These are phyloP conservation scores for Anableps anableps DNA, from an alignment of 2,797 vertebrate species.

Conservation along the genomic window DNA sequence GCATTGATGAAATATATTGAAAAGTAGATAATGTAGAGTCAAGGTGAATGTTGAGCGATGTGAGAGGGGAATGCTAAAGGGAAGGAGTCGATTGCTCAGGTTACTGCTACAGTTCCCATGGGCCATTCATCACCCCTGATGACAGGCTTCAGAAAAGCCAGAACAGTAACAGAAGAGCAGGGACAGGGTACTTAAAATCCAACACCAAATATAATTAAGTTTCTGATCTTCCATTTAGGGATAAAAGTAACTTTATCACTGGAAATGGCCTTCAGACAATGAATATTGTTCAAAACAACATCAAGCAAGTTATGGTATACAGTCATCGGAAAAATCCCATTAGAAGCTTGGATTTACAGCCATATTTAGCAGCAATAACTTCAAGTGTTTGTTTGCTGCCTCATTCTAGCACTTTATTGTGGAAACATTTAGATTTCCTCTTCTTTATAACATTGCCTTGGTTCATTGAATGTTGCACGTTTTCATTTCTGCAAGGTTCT, in stretches of 20 bases:
- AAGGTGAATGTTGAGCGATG: constrained; percentile 47
- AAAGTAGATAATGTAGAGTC: constrained; percentile 19
- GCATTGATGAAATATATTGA: constrained; percentile 35
- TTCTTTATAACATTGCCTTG: neutral
- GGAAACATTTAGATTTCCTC: neutral
- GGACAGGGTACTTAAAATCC: constrained; percentile 24
- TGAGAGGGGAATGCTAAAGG: constrained; percentile 34
- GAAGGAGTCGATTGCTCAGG: constrained; percentile 40
- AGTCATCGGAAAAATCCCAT: neutral
- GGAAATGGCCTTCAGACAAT: neutral
- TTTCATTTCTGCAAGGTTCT: neutral
- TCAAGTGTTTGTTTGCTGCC: neutral
- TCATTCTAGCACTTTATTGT: neutral
- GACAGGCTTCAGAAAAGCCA: constrained; percentile 50
- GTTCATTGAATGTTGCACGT: neutral
- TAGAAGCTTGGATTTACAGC: neutral
- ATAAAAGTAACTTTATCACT: neutral
- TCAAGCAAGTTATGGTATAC: neutral
- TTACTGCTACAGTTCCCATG: constrained; percentile 22
- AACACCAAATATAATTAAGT: constrained; percentile 1
- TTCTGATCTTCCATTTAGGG: constrained; percentile 11
- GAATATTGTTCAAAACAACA: neutral
- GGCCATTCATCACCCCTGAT: constrained; percentile 50
- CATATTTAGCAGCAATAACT: neutral
- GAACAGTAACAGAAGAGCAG: constrained; percentile 27